phyloP scores from a whole-genome alignment of 2,888 invertebrate genomes.

The Rhagium mordax region DNA sequence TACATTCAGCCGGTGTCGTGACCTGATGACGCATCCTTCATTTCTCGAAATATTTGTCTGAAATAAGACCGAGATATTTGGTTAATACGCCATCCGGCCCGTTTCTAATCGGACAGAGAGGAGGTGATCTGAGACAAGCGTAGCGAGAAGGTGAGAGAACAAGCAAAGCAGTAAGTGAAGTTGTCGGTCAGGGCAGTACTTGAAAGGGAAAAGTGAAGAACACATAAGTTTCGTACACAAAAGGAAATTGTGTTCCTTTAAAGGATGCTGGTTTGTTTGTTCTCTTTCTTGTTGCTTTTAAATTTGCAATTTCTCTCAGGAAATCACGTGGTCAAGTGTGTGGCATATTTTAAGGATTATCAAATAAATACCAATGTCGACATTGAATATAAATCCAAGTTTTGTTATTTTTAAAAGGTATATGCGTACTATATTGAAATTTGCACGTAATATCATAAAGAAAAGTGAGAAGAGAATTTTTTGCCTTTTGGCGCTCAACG shows the following conservation, averaged over 20 bases:
- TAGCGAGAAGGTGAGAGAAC: conserved; percentile 12
- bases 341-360: too few species aligned
- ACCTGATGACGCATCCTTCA: conserved; percentile 10
- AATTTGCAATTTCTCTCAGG: too few species aligned
- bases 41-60: conserved; percentile 31
- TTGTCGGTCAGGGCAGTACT: background rate
- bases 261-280: background rate
- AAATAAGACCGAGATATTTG: conserved; percentile 10
- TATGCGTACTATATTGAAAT: too few species aligned
- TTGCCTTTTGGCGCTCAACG: too few species aligned
- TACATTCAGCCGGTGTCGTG: background rate
- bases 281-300: background rate
- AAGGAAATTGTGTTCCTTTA: background rate
- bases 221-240: background rate
- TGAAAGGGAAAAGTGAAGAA: background rate
- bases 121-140: conserved; percentile 4
- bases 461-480: too few species aligned
- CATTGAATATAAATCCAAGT: too few species aligned
- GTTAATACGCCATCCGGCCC: conserved; percentile 17
- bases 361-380: too few species aligned
- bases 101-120: background rate
- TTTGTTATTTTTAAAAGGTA: too few species aligned
- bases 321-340: too few species aligned
- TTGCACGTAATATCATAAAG: too few species aligned
- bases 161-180: conserved; percentile 10